A percentile compares a stretch with the other conserved stretches of the same genome.
These are phyloP conservation scores for Heliopora coerulea DNA, from an alignment of 92 coral and sea anemone genomes.

Conservation along the genomic window DNA sequence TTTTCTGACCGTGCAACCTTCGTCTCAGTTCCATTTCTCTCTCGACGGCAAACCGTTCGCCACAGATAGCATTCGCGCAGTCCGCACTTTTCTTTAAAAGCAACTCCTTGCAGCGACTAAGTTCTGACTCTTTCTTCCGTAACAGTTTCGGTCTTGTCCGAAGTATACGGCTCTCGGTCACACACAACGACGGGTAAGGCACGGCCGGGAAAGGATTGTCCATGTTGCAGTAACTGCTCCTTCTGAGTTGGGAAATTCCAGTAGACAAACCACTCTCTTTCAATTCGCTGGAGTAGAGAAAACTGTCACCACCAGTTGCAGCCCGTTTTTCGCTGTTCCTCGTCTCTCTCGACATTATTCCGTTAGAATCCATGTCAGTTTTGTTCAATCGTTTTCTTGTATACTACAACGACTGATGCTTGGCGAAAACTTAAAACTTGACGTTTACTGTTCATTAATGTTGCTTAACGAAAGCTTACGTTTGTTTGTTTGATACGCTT, in stretches of 20 bases:
- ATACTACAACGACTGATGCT: neutral
- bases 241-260: no score
- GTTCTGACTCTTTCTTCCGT: slow-evolving; percentile 26
- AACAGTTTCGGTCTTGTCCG: slow-evolving; percentile 22
- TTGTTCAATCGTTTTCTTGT: neutral
- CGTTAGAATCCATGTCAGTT: neutral
- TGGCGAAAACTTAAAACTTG: neutral
- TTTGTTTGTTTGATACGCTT: neutral
- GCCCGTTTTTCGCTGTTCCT: neutral
- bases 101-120: slow-evolving; percentile 19
- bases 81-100: slow-evolving; percentile 1
- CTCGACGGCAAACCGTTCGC: slow-evolving; percentile 10
- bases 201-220: neutral
- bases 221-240: neutral
- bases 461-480: neutral
- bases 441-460: neutral
- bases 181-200: neutral
- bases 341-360: neutral
- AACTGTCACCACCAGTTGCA: neutral
- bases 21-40: slow-evolving; percentile 5
- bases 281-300: neutral
- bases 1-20: neutral
- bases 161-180: slow-evolving; percentile 1
- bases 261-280: neutral
- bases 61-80: slow-evolving; percentile 28